phyloP scores from a whole-genome alignment of 2,888 invertebrate species.

The Sinotaia quadrata region DNA sequence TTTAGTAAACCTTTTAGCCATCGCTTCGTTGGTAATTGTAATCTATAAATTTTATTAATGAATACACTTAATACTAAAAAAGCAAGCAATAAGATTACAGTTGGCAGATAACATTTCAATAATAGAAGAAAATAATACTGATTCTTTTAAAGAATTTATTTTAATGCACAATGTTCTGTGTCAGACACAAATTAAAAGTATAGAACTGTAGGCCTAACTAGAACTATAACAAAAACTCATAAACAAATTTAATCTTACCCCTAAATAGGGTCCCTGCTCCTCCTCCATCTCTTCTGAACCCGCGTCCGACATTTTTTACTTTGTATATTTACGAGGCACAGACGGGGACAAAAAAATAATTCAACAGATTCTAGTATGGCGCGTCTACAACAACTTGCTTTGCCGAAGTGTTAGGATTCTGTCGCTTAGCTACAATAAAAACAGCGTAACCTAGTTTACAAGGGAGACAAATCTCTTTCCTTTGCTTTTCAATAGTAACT shows the following conservation, averaged over 20 bases:
- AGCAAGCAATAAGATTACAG: too few species aligned
- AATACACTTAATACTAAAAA: too few species aligned
- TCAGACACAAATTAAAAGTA: too few species aligned
- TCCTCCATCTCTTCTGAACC: conserved; percentile 71
- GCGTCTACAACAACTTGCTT: neutral
- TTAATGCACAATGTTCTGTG: too few species aligned
- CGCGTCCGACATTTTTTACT: conserved; percentile 64
- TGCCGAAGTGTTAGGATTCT: conserved; percentile 7
- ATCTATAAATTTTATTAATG: too few species aligned
- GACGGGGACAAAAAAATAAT: neutral
- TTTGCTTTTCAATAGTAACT: neutral
- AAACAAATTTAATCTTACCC: conserved; percentile 56
- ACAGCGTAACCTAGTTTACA: conserved; percentile 11
- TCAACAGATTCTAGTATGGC: neutral
- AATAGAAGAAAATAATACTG: too few species aligned
- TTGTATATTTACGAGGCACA: neutral
- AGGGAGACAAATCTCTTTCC: neutral
- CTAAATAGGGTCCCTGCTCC: conserved; percentile 68
- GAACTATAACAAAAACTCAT: too few species aligned
- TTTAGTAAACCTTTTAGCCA: too few species aligned
- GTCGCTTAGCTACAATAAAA: conserved; percentile 27
- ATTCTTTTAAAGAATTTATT: too few species aligned
- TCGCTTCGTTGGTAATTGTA: too few species aligned
- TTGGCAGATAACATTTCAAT: too few species aligned
- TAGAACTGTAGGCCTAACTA: too few species aligned